Evolutionary conservation across 1,140 invertebrate species (phyloP), one percentile per base, ranked within the genome.

Genomic region (Rhynchophorus ferrugineus): DNA sequence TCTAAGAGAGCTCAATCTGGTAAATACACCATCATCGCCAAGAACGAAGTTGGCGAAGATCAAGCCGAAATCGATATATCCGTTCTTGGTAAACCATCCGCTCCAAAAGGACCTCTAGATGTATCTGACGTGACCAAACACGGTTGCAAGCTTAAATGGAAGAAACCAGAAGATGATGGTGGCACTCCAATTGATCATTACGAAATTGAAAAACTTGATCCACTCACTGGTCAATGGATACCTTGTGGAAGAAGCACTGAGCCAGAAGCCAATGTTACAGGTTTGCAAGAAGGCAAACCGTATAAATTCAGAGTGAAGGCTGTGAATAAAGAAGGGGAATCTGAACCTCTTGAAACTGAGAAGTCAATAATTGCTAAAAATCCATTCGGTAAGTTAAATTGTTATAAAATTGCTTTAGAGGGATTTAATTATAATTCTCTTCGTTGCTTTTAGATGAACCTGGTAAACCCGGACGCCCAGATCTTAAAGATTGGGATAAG

Each of bases 231-330:
- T 6, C 84, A 89, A 75, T 95, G 92, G 92, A 77, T 95, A 38
- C 87, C 91, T 6, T 93, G 89, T 63, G 91, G 85, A 17, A 81
- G 84, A 62, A 82, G 84, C 20, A 78, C 76, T 1, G 84, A 86
- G 50, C 84, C 87, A 1, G 84, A 88, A 71, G 88, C 87, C 2
- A 89, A 88, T 57, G 80, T 95, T 3, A 87, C 82, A 14, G 91
- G 91, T 8, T 73, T 95, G 22, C 82, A 90, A 60, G 89, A 95
- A 71, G 91, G 94, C 41, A 96, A 99, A 71, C 89, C 91, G 6
- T 99, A 99, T 73, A 97, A 98, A 75, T 99, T 99, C 82, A 78
- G 96, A 36, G 95, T 99, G 0, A 87, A 89, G 61, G 97, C 97
- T 16, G 92, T 98, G n/a, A 99, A 99, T 68, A 93, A 93, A 65